phyloP scores from a whole-genome alignment of 1,140 invertebrate genomes.

The Drosophila obscura region DNA sequence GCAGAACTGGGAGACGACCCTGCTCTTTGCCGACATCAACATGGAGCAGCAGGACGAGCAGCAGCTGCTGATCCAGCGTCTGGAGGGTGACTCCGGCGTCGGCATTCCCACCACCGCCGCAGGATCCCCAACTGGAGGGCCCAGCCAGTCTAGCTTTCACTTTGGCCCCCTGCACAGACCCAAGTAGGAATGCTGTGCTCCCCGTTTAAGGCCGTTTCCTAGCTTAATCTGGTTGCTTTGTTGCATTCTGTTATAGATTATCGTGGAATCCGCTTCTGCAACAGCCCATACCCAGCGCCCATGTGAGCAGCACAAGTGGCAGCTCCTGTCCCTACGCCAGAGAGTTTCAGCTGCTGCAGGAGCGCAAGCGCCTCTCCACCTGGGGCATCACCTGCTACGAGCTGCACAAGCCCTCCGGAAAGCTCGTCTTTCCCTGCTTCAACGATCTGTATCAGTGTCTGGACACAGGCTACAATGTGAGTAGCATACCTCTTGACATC shows the following conservation, averaged over 20 bases:
- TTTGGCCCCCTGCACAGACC: slow-evolving; percentile 52
- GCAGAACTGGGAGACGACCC: slow-evolving; percentile 94
- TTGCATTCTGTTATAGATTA: slow-evolving; percentile 79
- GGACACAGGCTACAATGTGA: slow-evolving; percentile 89
- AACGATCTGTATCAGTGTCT: slow-evolving; percentile 92
- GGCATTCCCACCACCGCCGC: slow-evolving; percentile 36
- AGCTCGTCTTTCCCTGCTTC: slow-evolving; percentile 95
- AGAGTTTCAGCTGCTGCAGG: slow-evolving; percentile 95
- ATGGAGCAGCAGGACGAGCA: slow-evolving; percentile 59
- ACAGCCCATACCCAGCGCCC: slow-evolving; percentile 88
- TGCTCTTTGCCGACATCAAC: slow-evolving; percentile 93
- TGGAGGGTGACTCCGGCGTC: slow-evolving; percentile 20
- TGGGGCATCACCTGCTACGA: slow-evolving; percentile 98
- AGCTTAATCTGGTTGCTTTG: background rate
- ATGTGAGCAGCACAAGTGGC: slow-evolving; percentile 54
- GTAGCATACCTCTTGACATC: background rate
- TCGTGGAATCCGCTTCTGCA: slow-evolving; percentile 90
- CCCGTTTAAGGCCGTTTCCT: too few relatives aligned
- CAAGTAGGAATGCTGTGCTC: slow-evolving; percentile 22
- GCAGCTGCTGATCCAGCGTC: slow-evolving; percentile 43
- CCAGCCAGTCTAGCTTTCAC: slow-evolving; percentile 37
- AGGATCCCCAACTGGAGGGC: slow-evolving; percentile 46
- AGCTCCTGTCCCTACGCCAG: slow-evolving; percentile 86
- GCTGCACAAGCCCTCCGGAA: slow-evolving; percentile 90
- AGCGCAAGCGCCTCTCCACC: slow-evolving; percentile 94